Base-by-base conservation (phyloP, 2,113 vertebrate genomes). In the Atlantisia rogersi region DNA sequence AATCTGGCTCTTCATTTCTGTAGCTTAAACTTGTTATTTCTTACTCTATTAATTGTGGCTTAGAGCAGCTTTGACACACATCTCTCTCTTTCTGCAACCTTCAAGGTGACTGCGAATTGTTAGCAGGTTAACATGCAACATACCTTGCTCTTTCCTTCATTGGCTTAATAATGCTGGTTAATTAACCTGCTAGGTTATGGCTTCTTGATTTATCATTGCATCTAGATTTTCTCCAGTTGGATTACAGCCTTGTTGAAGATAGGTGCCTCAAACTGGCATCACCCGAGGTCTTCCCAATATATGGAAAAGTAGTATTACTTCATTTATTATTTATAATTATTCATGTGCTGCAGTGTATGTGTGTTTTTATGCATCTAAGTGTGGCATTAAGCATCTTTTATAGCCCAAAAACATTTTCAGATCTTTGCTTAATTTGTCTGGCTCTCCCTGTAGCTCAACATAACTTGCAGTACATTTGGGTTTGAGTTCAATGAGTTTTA, bases 21-120 rank as follows among this genome's bases (percentile, higher is more conserved):
- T 68, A 48, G 91, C 86, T 95, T 86, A 91, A 95, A 87, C 39
- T 44, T 63, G 32, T 75, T 94, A 82, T 94, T 92, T 89, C 58
- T 89, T 70, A 39, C 64, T 46, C 26, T 84, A n/a, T 89, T 64
- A 39, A 25, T 28, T 52, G 86, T 64, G 76, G 35, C 62, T 89
- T 62, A 29, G 15, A 63, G 40, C 40, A 89, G 44, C 35, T 92
- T 96, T 88, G 76, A 88, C 71, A 52, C 42, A 60, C 76, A 91
- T 39, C 55, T 94, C 67, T 91, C 91, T 73, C 88, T 92, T 73
- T 71, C 69, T 71, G 26, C 12, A 83, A 59, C 42, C 53, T 91
- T 82, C 86, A 86, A 75, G 84, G 73, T 64, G 60, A 48, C 64
- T 88, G 31, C 26, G 55, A 90, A 69, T 76, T 94, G 60, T 96